A percentile compares a stretch with the other conserved stretches of the same genome.
These are phyloP conservation scores for Drosophila watanabei DNA, from an alignment of 1,140 invertebrate species.

Conservation along the genomic window DNA sequence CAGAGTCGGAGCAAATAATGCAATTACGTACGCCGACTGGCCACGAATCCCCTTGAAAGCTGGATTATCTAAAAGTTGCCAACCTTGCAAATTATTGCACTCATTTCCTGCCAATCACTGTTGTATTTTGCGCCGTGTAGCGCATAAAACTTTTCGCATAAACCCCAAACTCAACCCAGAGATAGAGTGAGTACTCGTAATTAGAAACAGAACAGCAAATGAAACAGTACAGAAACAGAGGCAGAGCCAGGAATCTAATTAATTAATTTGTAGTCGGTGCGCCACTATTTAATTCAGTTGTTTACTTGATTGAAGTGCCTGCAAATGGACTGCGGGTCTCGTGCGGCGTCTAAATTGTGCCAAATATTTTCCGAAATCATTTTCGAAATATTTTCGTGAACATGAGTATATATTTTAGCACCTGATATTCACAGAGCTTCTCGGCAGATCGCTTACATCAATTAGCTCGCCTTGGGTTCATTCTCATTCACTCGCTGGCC, in stretches of 20 bases:
- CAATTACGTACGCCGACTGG: slow-evolving; percentile 35
- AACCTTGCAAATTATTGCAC: slow-evolving; percentile 44
- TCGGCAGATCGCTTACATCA: slow-evolving; percentile 18
- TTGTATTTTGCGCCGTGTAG: background rate
- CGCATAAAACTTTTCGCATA: slow-evolving; percentile 35
- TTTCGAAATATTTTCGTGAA: background rate
- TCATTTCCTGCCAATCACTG: slow-evolving; percentile 44
- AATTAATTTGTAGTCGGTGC: slow-evolving; percentile 30
- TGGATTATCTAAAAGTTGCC: slow-evolving; percentile 13
- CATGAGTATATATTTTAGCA: background rate
- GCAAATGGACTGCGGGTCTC: slow-evolving; percentile 1
- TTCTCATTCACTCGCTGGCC: background rate
- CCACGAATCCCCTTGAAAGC: slow-evolving; percentile 12
- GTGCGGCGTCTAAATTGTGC: slow-evolving; percentile 17
- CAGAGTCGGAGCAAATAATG: slow-evolving; percentile 23
- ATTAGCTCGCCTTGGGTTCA: background rate
- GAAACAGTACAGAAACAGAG: background rate
- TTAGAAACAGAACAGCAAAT: slow-evolving; percentile 8
- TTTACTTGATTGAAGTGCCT: slow-evolving; percentile 34
- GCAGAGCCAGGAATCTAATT: slow-evolving; percentile 23
- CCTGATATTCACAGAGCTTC: slow-evolving; percentile 6
- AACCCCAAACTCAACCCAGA: background rate
- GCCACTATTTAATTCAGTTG: slow-evolving; percentile 32
- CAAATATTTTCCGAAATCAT: background rate
- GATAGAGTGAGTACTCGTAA: slow-evolving; percentile 1